These are phyloP conservation scores for Mus pahari DNA, from an alignment of 2,113 vertebrate species.

Conservation along the genomic window DNA sequence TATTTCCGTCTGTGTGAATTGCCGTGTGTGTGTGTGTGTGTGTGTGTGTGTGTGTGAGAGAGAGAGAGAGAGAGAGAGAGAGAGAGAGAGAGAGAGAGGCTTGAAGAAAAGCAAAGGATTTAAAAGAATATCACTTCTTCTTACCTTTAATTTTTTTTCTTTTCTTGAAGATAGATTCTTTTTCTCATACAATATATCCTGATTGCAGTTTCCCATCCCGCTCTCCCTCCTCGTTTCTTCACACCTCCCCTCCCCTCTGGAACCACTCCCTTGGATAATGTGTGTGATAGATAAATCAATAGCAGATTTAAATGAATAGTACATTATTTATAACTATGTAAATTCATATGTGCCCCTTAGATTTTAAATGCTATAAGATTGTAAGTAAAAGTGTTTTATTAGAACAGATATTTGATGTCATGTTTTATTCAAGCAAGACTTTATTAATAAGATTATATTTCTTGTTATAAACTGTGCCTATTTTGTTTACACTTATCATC, in stretches of 20 bases:
- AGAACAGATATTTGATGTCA: background rate
- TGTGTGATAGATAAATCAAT: conserved; percentile 11
- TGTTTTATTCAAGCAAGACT: background rate
- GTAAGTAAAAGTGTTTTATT: conserved; percentile 21
- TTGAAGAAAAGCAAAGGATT: conserved; percentile 18
- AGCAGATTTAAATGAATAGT: background rate
- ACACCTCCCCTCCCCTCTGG: too few species aligned
- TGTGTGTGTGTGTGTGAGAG: background rate
- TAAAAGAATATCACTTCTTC: background rate
- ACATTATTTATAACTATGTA: background rate
- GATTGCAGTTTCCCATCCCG: background rate
- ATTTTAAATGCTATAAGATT: conserved; percentile 12
- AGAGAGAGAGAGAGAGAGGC: too few species aligned
- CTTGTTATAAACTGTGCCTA: background rate
- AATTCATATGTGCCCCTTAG: background rate
- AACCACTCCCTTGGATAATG: background rate
- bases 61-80: too few species aligned
- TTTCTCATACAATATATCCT: background rate
- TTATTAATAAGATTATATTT: background rate
- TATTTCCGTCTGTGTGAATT: background rate
- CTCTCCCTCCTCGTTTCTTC: background rate
- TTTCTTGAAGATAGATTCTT: background rate
- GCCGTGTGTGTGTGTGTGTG: background rate
- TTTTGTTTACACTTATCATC: background rate
- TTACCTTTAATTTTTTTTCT: background rate